A percentile compares a stretch with the other conserved stretches of the same genome.
Evolutionary conservation across 2,797 vertebrate species (phyloP).

Genomic region (Meriones psammophilus): DNA sequence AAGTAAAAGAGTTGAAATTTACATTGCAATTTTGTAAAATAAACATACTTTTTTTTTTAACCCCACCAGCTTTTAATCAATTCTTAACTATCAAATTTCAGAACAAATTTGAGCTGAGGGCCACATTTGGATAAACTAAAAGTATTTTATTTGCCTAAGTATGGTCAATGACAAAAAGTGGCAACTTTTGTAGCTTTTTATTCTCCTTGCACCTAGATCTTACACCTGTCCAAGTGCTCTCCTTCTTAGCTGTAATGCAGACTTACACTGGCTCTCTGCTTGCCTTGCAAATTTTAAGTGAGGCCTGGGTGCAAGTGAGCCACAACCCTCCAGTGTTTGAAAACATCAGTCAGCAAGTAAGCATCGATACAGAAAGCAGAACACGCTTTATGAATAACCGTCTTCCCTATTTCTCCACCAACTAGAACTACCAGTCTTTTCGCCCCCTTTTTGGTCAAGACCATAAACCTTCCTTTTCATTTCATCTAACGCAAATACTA

Average conservation of each 20-base stretch:
- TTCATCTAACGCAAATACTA: not conserved
- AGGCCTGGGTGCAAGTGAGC: not conserved
- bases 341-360: not conserved
- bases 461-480: not conserved
- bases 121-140: not conserved
- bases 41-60: not conserved
- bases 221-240: not conserved
- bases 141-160: slow-evolving; percentile 33
- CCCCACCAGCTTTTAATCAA: not conserved
- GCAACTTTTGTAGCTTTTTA: not conserved
- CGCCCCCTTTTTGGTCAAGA: not conserved
- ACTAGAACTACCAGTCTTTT: not conserved
- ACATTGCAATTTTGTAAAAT: slow-evolving; percentile 5
- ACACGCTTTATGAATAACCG: not conserved
- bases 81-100: slow-evolving; percentile 43
- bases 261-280: not conserved
- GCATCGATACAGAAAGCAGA: not conserved
- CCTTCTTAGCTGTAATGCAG: slow-evolving; percentile 26
- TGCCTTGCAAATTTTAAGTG: slow-evolving; percentile 26
- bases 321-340: not conserved
- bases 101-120: slow-evolving; percentile 7
- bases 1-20: slow-evolving; percentile 51
- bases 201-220: not conserved
- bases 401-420: not conserved
- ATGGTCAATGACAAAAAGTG: not conserved